Evolutionary conservation across 2,113 vertebrate genomes (phyloP).

Genomic region (Baryphthengus martii): DNA sequence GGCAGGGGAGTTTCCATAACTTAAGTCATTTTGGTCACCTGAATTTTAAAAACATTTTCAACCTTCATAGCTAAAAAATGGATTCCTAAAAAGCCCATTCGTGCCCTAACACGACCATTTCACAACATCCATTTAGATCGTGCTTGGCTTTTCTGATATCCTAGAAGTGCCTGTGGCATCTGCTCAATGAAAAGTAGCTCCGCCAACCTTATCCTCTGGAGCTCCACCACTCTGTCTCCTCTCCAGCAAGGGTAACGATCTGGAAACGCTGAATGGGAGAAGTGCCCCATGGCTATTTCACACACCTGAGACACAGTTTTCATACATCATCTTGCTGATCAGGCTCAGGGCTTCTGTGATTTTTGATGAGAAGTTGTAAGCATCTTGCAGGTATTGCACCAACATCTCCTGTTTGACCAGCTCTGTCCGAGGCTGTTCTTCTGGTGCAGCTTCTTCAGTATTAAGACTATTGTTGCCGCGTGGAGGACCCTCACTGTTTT

Average conservation of each 20-base stretch:
- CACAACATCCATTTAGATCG: neutral
- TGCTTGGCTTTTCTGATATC: neutral
- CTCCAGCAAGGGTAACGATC: neutral
- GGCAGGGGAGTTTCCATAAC: neutral
- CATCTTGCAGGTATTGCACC: constrained; percentile 92
- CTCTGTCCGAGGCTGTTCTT: constrained; percentile 26
- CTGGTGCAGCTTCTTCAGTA: neutral
- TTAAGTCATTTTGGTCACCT: neutral
- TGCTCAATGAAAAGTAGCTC: neutral
- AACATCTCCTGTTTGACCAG: constrained; percentile 91
- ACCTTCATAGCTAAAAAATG: neutral
- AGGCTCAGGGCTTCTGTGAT: constrained; percentile 86
- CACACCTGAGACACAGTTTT: constrained; percentile 88
- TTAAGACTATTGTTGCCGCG: neutral
- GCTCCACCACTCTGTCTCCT: neutral
- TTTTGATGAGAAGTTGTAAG: constrained; percentile 86
- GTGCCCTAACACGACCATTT: neutral
- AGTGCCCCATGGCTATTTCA: neutral
- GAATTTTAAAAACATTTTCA: neutral
- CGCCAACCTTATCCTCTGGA: neutral
- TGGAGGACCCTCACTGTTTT: neutral
- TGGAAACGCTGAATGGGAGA: neutral
- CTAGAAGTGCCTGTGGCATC: neutral
- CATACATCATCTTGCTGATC: constrained; percentile 90
- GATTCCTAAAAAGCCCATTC: neutral